Evolutionary conservation across 1,140 invertebrate species (phyloP).

Genomic region (Apis cerana): DNA sequence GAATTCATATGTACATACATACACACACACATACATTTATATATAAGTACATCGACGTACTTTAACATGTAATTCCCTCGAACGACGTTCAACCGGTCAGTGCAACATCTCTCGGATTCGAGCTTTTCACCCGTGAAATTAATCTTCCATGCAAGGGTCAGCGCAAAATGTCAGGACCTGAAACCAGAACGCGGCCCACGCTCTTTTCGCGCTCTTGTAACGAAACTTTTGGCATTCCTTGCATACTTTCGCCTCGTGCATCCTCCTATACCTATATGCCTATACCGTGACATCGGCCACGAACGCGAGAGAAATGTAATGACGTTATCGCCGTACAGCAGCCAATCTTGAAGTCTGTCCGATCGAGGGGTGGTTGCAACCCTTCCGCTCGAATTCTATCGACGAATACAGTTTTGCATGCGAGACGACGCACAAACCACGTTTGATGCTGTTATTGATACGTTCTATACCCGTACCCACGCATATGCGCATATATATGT

Average conservation of each 20-base stretch:
- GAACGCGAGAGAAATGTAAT: conserved; percentile 21
- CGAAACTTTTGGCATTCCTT: conserved; percentile 7
- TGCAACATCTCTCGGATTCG: not conserved
- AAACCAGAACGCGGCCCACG: conserved; percentile 3
- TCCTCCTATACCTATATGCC: not conserved
- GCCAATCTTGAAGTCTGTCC: conserved; percentile 18
- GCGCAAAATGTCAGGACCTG: not conserved
- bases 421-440: not conserved
- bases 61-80: no score
- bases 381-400: conserved; percentile 2
- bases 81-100: no score
- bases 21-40: no score
- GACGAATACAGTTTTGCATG: conserved; percentile 2
- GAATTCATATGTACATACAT: not conserved
- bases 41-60: not conserved
- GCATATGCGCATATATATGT: no score
- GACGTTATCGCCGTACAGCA: conserved; percentile 28
- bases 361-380: not conserved
- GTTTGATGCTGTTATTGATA: conserved; percentile 13
- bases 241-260: not conserved
- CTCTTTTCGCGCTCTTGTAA: not conserved
- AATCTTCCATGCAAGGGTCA: not conserved
- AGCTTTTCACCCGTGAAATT: conserved; percentile 5
- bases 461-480: not conserved
- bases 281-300: not conserved